Base-by-base conservation (phyloP, 2,888 invertebrate genomes). In the Chrysotoxum bicinctum region DNA sequence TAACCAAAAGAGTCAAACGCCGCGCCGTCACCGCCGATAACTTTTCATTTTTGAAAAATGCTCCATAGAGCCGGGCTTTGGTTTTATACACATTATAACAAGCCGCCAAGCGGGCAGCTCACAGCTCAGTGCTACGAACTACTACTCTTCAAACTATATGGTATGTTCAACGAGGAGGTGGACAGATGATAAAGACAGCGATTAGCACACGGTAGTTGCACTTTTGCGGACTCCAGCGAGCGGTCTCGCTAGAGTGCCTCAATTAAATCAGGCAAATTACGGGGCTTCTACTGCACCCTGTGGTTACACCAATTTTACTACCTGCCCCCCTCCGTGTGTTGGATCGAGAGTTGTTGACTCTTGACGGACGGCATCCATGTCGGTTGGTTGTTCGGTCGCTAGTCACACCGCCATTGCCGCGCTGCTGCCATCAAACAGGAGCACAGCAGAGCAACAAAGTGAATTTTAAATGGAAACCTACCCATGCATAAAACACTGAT, bases 381-480 rank as follows among this genome's bases (percentile, higher is more conserved):
- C 45, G 35, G 62, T 21, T 14, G 35, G 48, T 6, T 16, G 19
- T 21, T 50, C 3, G 23, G 14, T 32, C 60, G 26, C 2, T 16
- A 21, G 14, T 16, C 16, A 4, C 16, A 10, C 16, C 23, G 23
- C 6, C 64, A 56, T 10, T 35, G 35, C 37, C 48, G 52, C 45
- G 26, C 9, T 40, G 40, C 26, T 43, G 21, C 60, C 68, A 43
- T 69, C 76, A 85, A 85, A 85, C 81, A 64, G 85, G 85, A 80
- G 84, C 84, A 76, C 40, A 43, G 69, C 84, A 80, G 23, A 35
- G 70, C 78, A 68, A 76, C 81, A 85, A 85, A 85, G 81, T 85
- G 85, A 85, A 85, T 85, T 85, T 85, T 85, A 85, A 85, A 81
- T 85, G 85, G 73, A 85, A 85, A 85, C 81, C 85, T 85, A 85